phyloP scores from a whole-genome alignment of 2,113 vertebrate species.

The Solea solea region DNA sequence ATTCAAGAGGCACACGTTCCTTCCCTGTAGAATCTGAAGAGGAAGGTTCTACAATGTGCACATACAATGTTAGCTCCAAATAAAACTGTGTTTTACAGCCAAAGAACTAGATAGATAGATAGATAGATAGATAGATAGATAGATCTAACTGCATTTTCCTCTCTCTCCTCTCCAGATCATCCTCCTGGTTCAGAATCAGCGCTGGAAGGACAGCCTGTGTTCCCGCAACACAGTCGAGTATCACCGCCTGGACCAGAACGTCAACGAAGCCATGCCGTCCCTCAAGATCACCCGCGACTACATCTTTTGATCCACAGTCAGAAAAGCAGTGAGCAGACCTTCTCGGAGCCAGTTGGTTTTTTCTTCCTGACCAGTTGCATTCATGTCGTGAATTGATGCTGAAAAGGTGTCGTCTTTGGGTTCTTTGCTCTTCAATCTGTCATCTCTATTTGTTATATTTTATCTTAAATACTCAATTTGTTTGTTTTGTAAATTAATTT shows the following conservation, averaged over 20 bases:
- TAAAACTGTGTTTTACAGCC: constrained; percentile 8
- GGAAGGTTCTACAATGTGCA: not conserved
- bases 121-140: too few species aligned
- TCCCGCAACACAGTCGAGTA: constrained; percentile 90
- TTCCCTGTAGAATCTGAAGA: not conserved
- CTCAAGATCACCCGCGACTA: constrained; percentile 96
- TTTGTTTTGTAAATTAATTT: constrained; percentile 21
- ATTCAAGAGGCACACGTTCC: not conserved
- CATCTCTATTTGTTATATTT: constrained; percentile 14
- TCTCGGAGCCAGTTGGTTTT: constrained; percentile 15
- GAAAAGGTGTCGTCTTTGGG: constrained; percentile 1
- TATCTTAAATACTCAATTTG: not conserved
- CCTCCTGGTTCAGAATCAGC: constrained; percentile 89
- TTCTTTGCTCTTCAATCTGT: constrained; percentile 11
- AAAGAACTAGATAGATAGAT: not conserved
- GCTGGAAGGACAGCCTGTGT: constrained; percentile 93
- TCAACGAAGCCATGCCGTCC: constrained; percentile 96
- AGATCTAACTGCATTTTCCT: too few species aligned
- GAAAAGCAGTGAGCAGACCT: constrained; percentile 16
- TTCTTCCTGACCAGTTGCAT: not conserved
- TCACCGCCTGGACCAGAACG: constrained; percentile 94
- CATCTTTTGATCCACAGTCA: constrained; percentile 83
- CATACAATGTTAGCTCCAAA: not conserved
- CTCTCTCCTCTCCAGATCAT: constrained; percentile 82
- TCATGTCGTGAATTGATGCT: constrained; percentile 32